These are phyloP conservation scores for Neosilurus hyrtlii DNA, from an alignment of 2,797 vertebrate species.

Conservation along the genomic window DNA sequence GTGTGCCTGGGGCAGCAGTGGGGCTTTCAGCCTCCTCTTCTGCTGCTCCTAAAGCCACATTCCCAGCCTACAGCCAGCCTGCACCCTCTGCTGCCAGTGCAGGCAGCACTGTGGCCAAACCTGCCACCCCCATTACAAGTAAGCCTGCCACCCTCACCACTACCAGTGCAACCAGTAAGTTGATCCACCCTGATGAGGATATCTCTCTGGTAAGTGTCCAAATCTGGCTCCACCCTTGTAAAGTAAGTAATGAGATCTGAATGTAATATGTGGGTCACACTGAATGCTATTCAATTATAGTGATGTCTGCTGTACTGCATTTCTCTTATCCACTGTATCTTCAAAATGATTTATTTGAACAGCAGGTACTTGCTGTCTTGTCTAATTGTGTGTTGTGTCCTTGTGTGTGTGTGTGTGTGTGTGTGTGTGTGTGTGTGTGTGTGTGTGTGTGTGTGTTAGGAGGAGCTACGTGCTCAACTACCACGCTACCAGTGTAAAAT, in stretches of 20 bases:
- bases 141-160: slow-evolving; percentile 97
- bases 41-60: slow-evolving; percentile 92
- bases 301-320: not conserved
- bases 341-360: not conserved
- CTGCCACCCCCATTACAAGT: slow-evolving; percentile 75
- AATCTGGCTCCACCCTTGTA: slow-evolving; percentile 65
- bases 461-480: slow-evolving; percentile 92
- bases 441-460: slow-evolving; percentile 69
- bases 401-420: not conserved
- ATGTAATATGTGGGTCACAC: not conserved
- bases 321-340: not conserved
- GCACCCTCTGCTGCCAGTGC: slow-evolving; percentile 81
- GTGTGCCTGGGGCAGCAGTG: slow-evolving; percentile 77
- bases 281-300: not conserved
- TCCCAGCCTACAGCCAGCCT: slow-evolving; percentile 97
- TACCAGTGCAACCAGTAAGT: slow-evolving; percentile 99
- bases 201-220: slow-evolving; percentile 97
- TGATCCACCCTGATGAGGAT: slow-evolving; percentile 99
- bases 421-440: slow-evolving; percentile 16
- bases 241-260: slow-evolving; percentile 72
- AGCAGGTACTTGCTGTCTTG: slow-evolving; percentile 9
- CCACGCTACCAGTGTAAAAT: slow-evolving; percentile 92
- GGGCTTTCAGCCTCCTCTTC: slow-evolving; percentile 71
- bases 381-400: not conserved
- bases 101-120: slow-evolving; percentile 93